phyloP scores from a whole-genome alignment of 1,140 invertebrate genomes.

The Procambarus clarkii region DNA sequence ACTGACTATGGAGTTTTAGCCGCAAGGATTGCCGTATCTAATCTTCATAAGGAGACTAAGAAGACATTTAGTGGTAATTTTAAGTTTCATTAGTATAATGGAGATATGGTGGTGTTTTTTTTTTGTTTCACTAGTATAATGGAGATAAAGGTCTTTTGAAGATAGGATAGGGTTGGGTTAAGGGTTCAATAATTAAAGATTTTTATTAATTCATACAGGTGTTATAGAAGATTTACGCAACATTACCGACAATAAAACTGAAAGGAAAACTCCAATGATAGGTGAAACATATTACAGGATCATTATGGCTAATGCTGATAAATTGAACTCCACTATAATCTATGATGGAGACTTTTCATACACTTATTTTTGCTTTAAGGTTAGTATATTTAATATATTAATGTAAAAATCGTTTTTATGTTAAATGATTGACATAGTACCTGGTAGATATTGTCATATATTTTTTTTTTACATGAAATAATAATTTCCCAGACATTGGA shows the following conservation, averaged over 20 bases:
- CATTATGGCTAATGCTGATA: constrained; percentile 90
- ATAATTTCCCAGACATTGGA: constrained; percentile 85
- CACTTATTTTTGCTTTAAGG: constrained; percentile 99
- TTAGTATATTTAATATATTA: constrained; percentile 69
- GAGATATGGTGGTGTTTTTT: no score
- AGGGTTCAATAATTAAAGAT: no score
- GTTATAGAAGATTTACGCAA: constrained; percentile 92
- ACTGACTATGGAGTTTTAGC: constrained; percentile 97
- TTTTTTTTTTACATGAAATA: no score
- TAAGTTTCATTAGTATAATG: no score
- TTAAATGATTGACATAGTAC: no score
- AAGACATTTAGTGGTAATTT: constrained; percentile 89
- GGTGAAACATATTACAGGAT: constrained; percentile 88
- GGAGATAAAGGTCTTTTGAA: no score
- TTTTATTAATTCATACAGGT: constrained; percentile 81
- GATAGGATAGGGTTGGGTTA: no score
- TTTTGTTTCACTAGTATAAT: no score
- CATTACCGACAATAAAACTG: constrained; percentile 85
- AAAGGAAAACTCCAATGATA: constrained; percentile 86
- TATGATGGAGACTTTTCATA: constrained; percentile 98
- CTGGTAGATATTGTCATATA: no score
- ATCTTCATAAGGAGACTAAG: constrained; percentile 97
- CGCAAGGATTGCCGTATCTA: constrained; percentile 96
- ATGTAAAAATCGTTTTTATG: no score
- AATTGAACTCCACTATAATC: constrained; percentile 95